phyloP scores from a whole-genome alignment of 2,113 vertebrate genomes.

The Diadophis punctatus region DNA sequence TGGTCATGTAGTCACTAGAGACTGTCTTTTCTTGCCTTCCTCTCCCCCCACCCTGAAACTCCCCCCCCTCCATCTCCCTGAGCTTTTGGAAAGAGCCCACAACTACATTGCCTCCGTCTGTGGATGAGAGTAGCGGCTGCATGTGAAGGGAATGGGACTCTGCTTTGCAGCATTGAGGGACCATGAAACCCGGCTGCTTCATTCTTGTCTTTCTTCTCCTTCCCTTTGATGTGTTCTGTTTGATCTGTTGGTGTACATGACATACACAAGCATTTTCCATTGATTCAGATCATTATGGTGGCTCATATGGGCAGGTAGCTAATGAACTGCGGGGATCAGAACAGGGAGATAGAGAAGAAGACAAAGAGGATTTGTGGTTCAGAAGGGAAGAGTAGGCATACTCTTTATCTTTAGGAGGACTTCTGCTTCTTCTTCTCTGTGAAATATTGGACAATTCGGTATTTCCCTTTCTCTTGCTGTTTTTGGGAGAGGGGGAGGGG shows the following conservation, averaged over 20 bases:
- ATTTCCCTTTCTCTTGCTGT: too few relatives aligned
- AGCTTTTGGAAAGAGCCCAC: background rate
- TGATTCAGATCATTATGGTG: background rate
- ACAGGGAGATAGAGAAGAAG: background rate
- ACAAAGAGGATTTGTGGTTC: background rate
- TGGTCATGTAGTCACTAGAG: conserved; percentile 79
- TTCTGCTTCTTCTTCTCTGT: background rate
- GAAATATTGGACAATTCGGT: background rate
- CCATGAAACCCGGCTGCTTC: background rate
- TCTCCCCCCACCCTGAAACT: background rate
- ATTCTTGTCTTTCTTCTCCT: background rate
- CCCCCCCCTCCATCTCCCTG: background rate
- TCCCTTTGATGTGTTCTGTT: background rate
- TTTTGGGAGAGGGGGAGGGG: too few relatives aligned
- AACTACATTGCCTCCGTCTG: background rate
- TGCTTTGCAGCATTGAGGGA: background rate
- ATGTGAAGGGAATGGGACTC: background rate
- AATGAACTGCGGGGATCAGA: background rate
- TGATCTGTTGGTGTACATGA: background rate
- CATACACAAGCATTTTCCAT: background rate
- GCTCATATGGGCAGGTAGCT: background rate
- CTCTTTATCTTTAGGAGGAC: background rate
- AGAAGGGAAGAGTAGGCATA: background rate
- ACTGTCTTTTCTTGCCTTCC: conserved; percentile 39
- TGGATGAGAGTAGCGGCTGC: background rate